phyloP scores from a whole-genome alignment of 2,797 vertebrate species.

The Brotula barbata region DNA sequence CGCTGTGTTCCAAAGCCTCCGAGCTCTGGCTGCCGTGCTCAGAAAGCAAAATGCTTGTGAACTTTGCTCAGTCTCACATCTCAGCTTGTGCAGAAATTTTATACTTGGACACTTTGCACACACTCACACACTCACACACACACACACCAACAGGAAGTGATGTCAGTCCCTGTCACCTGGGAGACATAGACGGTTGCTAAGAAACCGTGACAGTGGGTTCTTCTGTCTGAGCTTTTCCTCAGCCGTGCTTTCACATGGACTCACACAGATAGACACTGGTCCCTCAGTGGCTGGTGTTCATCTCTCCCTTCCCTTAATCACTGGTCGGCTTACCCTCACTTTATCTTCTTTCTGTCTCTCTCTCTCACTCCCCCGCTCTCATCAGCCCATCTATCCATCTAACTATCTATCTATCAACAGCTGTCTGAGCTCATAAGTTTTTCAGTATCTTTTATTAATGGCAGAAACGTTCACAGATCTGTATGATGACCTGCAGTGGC shows the following conservation, averaged over 20 bases:
- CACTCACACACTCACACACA: slow-evolving; percentile 54
- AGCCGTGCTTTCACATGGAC: slow-evolving; percentile 65
- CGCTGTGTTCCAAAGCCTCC: slow-evolving; percentile 6
- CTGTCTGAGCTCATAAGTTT: slow-evolving; percentile 46
- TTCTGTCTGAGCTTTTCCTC: slow-evolving; percentile 75
- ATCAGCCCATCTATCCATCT: slow-evolving; percentile 32
- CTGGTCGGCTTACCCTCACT: slow-evolving; percentile 47
- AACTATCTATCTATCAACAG: slow-evolving; percentile 32
- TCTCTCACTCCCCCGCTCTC: slow-evolving; percentile 13
- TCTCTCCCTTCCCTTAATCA: slow-evolving; percentile 67
- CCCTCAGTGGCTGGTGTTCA: slow-evolving; percentile 67
- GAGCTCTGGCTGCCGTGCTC: neutral
- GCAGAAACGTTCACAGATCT: slow-evolving; percentile 26
- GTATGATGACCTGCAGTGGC: slow-evolving; percentile 7
- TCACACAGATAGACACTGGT: slow-evolving; percentile 71
- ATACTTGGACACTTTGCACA: slow-evolving; percentile 42
- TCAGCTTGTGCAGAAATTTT: slow-evolving; percentile 7
- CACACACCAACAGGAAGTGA: slow-evolving; percentile 80
- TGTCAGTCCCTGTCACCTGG: slow-evolving; percentile 80
- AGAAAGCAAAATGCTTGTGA: neutral
- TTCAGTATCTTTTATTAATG: slow-evolving; percentile 41
- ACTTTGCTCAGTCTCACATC: slow-evolving; percentile 23
- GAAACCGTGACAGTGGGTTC: slow-evolving; percentile 82
- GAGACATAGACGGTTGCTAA: slow-evolving; percentile 83
- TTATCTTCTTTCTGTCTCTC: slow-evolving; percentile 17